phyloP scores from a whole-genome alignment of 2,113 vertebrate species.

The Petromus typicus region DNA sequence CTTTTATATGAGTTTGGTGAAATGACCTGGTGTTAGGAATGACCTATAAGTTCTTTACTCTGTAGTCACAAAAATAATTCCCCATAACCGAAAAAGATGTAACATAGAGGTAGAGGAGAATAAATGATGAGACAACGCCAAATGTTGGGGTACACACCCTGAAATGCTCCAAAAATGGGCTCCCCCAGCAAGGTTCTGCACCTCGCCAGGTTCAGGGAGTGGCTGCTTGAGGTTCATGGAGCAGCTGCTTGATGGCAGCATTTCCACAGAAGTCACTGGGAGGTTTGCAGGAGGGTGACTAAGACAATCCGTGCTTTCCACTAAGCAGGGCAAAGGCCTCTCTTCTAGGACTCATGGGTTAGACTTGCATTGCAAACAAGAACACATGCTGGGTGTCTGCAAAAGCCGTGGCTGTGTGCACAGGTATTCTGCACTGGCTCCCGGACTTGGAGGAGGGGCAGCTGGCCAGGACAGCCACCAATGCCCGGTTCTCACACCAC shows the following conservation, averaged over 20 bases:
- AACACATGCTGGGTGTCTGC: background rate
- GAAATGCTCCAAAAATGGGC: background rate
- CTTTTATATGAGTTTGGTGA: background rate
- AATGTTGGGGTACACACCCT: no score
- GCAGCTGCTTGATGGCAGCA: background rate
- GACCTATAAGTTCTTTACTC: background rate
- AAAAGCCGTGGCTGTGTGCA: background rate
- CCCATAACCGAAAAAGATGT: background rate
- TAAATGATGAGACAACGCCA: background rate
- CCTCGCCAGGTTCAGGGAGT: background rate
- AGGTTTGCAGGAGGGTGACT: background rate
- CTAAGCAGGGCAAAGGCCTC: slow-evolving; percentile 6
- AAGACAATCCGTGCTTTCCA: background rate
- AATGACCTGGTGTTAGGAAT: background rate
- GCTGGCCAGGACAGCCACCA: background rate
- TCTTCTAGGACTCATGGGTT: background rate
- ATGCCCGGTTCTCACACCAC: background rate
- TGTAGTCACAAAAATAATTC: background rate
- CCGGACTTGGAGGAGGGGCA: background rate
- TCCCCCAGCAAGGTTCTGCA: background rate
- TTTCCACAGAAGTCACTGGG: background rate
- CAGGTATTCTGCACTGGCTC: background rate
- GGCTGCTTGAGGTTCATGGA: background rate
- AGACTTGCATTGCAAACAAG: background rate
- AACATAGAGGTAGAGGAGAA: background rate